Conservation (phyloP, 2,888 invertebrate genomes). For the Quadroppia sp. region DNA sequence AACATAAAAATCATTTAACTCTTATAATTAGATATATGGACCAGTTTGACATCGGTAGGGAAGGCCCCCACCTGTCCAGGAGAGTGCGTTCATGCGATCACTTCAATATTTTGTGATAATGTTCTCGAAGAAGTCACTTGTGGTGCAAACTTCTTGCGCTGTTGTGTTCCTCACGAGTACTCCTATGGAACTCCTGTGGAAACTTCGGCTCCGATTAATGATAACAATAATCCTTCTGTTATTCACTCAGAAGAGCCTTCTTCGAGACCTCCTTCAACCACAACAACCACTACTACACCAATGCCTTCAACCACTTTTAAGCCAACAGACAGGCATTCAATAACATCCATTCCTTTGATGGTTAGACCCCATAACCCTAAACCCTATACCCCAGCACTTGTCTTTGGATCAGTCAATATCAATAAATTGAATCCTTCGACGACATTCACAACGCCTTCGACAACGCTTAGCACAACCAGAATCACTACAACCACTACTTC, state of each 20-base stretch:
- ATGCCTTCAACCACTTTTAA: background rate
- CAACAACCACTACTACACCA: constrained; percentile 28
- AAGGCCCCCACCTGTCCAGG: constrained; percentile 77
- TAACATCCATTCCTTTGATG: constrained; percentile 8
- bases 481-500: background rate
- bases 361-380: constrained; percentile 12
- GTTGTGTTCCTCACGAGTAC: constrained; percentile 48
- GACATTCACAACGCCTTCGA: background rate
- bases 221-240: constrained; percentile 37
- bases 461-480: background rate
- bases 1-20: background rate
- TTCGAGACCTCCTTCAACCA: constrained; percentile 4
- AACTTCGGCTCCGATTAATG: constrained; percentile 46
- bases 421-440: background rate
- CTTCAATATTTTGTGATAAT: constrained; percentile 78
- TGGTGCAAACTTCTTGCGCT: constrained; percentile 48
- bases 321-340: constrained; percentile 13
- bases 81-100: constrained; percentile 77
- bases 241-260: constrained; percentile 52
- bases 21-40: constrained; percentile 65
- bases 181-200: constrained; percentile 47
- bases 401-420: constrained; percentile 8
- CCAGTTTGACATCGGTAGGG: constrained; percentile 77
- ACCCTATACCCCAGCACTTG: background rate
- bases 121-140: constrained; percentile 56